phyloP scores from a whole-genome alignment of 2,888 invertebrate genomes.

The Ochropleura leucogaster region DNA sequence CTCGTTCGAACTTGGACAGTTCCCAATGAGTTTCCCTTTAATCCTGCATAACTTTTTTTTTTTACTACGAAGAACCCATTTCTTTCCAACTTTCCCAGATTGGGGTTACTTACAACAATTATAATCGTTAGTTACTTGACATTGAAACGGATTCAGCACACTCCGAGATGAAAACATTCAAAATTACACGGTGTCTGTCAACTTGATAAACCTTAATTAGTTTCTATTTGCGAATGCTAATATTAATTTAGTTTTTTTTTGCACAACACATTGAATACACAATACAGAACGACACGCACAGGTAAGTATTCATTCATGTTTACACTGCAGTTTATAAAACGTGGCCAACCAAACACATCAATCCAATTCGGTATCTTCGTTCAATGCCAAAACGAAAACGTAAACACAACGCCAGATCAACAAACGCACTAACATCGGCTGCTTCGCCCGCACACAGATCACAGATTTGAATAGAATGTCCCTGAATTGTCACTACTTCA shows the following conservation, averaged over 20 bases:
- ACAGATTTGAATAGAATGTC: slow-evolving; percentile 75
- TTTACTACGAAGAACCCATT: neutral
- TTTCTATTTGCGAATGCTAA: slow-evolving; percentile 15
- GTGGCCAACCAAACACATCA: slow-evolving; percentile 80
- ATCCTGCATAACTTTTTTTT: neutral
- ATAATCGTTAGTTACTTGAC: neutral
- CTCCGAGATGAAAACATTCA: slow-evolving; percentile 22
- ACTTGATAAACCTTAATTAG: slow-evolving; percentile 5
- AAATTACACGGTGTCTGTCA: slow-evolving; percentile 24
- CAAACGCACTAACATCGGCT: slow-evolving; percentile 78
- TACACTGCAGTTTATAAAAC: slow-evolving; percentile 76
- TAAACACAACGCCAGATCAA: slow-evolving; percentile 86
- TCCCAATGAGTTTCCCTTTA: slow-evolving; percentile 23
- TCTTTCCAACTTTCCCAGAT: slow-evolving; percentile 23
- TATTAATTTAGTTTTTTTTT: slow-evolving; percentile 6
- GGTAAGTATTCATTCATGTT: slow-evolving; percentile 76
- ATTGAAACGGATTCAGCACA: neutral
- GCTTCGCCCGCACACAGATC: slow-evolving; percentile 72
- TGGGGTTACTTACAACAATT: slow-evolving; percentile 11
- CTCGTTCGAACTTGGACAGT: slow-evolving; percentile 19
- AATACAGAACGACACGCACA: slow-evolving; percentile 60
- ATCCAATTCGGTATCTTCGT: slow-evolving; percentile 85
- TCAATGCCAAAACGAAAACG: slow-evolving; percentile 86
- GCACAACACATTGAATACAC: slow-evolving; percentile 27
- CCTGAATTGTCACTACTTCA: slow-evolving; percentile 75